Percentiles rank a stretch among this genome's conserved stretches.
phyloP scores from a whole-genome alignment of 1,140 invertebrate genomes.

The Musca domestica region DNA sequence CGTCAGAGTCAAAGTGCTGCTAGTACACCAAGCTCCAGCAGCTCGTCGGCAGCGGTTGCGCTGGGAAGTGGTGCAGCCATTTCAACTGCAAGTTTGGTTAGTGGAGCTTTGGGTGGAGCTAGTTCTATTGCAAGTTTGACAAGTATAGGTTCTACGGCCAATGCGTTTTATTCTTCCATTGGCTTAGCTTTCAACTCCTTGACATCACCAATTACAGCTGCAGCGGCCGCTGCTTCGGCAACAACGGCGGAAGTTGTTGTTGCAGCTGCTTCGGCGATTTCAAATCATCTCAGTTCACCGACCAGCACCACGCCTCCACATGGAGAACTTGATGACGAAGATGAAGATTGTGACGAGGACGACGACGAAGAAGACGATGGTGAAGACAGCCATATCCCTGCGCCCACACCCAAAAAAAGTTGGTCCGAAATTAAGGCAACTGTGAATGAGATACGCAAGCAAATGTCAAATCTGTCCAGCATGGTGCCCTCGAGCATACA shows the following conservation, averaged over 20 bases:
- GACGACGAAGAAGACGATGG: slow-evolving; percentile 44
- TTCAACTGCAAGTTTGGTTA: slow-evolving; percentile 21
- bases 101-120: slow-evolving; percentile 25
- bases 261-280: slow-evolving; percentile 47
- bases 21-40: slow-evolving; percentile 45
- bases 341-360: slow-evolving; percentile 35
- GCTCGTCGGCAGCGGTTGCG: slow-evolving; percentile 25
- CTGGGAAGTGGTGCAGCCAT: slow-evolving; percentile 17
- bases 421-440: slow-evolving; percentile 80
- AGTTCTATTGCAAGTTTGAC: slow-evolving; percentile 43
- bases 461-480: slow-evolving; percentile 71
- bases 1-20: slow-evolving; percentile 38
- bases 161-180: slow-evolving; percentile 50
- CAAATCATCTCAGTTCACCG: slow-evolving; percentile 49
- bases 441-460: slow-evolving; percentile 77
- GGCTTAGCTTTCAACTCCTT: slow-evolving; percentile 48
- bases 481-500: slow-evolving; percentile 76
- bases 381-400: slow-evolving; percentile 41
- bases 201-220: slow-evolving; percentile 46
- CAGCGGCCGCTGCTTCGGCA: slow-evolving; percentile 46
- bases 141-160: slow-evolving; percentile 49
- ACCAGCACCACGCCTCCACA: slow-evolving; percentile 48
- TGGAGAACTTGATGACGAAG: slow-evolving; percentile 36
- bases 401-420: slow-evolving; percentile 56
- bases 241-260: slow-evolving; percentile 45